A percentile compares a stretch with the other conserved stretches of the same genome.
Evolutionary conservation across 2,797 vertebrate species (phyloP).

Genomic region (Falco peregrinus): DNA sequence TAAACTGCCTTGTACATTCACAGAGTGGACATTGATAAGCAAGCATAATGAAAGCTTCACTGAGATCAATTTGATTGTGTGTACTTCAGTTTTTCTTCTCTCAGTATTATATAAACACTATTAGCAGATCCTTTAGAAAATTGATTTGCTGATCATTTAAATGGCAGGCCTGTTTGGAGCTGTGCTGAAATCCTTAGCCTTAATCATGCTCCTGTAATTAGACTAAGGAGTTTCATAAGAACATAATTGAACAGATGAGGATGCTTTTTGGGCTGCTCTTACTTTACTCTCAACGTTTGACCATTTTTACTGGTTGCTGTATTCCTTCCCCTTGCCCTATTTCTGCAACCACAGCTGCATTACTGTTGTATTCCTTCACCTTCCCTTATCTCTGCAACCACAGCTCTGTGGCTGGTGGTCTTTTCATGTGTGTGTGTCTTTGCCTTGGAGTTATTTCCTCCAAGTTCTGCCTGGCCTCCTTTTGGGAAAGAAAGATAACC

Average conservation of each 20-base stretch:
- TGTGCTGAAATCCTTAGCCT: not conserved
- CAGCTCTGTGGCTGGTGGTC: not conserved
- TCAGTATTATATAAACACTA: not conserved
- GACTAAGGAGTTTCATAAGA: not conserved
- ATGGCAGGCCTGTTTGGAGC: not conserved
- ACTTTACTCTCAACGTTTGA: not conserved
- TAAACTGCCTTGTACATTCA: not conserved
- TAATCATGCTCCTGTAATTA: not conserved
- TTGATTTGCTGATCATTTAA: not conserved
- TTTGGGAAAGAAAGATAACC: not conserved
- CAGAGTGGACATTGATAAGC: not conserved
- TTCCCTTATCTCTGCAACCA: not conserved
- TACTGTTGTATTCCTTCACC: not conserved
- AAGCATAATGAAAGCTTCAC: not conserved
- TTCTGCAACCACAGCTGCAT: not conserved
- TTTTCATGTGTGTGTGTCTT: fast-evolving
- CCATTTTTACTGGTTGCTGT: fast-evolving
- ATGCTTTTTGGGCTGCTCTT: not conserved
- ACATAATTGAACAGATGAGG: not conserved
- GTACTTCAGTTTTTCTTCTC: not conserved
- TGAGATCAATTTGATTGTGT: not conserved
- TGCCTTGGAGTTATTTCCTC: not conserved
- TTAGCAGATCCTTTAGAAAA: slow-evolving; percentile 17
- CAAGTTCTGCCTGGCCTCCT: not conserved
- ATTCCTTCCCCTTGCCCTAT: not conserved